Percentiles rank a stretch among this genome's conserved stretches.
Evolutionary conservation across 2,888 invertebrate species (phyloP).

Genomic region (Cremastobaeus sp.): DNA sequence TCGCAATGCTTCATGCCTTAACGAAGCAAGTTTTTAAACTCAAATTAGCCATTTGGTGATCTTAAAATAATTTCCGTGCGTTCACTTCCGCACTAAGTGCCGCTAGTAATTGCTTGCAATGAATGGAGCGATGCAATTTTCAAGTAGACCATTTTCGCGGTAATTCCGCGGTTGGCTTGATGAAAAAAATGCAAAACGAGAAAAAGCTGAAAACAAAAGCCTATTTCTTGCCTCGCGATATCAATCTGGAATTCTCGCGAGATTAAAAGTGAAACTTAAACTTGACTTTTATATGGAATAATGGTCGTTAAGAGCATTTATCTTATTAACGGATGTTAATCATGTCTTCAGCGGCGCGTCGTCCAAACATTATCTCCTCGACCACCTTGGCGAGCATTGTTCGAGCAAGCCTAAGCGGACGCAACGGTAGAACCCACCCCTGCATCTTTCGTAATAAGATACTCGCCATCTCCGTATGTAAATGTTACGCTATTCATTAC

Average conservation of each 20-base stretch:
- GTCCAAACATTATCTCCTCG: slow-evolving; percentile 73
- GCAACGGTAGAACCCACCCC: slow-evolving; percentile 67
- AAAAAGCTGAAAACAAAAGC: no score
- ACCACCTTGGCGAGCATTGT: slow-evolving; percentile 78
- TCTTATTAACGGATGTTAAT: slow-evolving; percentile 79
- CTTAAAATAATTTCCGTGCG: slow-evolving; percentile 8
- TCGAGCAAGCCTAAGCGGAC: slow-evolving; percentile 69
- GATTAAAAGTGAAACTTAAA: slow-evolving; percentile 38
- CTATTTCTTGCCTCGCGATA: no score
- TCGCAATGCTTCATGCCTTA: slow-evolving; percentile 14
- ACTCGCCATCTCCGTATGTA: slow-evolving; percentile 78
- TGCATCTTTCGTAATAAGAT: slow-evolving; percentile 76
- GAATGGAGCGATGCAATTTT: no score
- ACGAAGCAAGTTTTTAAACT: slow-evolving; percentile 34
- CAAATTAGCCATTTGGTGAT: slow-evolving; percentile 28
- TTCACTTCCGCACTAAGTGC: not conserved
- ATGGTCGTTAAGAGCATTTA: slow-evolving; percentile 76
- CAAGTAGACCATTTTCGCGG: no score
- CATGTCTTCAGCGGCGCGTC: slow-evolving; percentile 78
- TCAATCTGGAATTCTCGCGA: not conserved
- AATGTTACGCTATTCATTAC: slow-evolving; percentile 77
- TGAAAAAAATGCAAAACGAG: no score
- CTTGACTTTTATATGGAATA: slow-evolving; percentile 64
- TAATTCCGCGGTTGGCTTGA: no score
- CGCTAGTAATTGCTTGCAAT: slow-evolving; percentile 3